These are phyloP conservation scores for Catostylus mosaicus DNA, from an alignment of 30 jellyfish, hydroid and myxozoan genomes.

Conservation along the genomic window DNA sequence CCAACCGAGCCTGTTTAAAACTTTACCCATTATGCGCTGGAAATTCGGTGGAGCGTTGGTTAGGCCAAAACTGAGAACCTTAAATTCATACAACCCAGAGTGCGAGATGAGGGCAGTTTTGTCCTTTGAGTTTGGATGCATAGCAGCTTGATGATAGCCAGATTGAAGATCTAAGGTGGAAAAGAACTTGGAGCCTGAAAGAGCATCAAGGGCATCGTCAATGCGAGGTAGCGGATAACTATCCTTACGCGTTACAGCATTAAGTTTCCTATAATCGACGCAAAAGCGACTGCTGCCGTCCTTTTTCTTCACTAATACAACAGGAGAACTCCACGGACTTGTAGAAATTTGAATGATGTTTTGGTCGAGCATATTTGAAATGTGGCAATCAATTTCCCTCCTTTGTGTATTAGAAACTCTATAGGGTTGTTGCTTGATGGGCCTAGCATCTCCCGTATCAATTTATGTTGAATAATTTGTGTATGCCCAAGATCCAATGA, in stretches of 20 bases:
- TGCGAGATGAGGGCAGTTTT: slow-evolving; percentile 59
- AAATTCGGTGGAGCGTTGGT: slow-evolving; percentile 46
- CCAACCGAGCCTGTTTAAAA: slow-evolving; percentile 43
- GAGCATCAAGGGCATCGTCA: slow-evolving; percentile 38
- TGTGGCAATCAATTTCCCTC: slow-evolving; percentile 1
- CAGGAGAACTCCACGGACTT: slow-evolving; percentile 77
- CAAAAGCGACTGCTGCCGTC: slow-evolving; percentile 64
- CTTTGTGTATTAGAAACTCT: slow-evolving; percentile 8
- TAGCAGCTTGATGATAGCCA: slow-evolving; percentile 65
- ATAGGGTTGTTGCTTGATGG: slow-evolving; percentile 32
- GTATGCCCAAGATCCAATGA: slow-evolving; percentile 27
- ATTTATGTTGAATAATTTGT: slow-evolving; percentile 11
- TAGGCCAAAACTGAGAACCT: slow-evolving; percentile 42
- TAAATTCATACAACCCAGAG: slow-evolving; percentile 39
- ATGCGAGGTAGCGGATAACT: slow-evolving; percentile 39
- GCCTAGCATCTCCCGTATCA: slow-evolving; percentile 29
- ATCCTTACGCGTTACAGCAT: slow-evolving; percentile 63
- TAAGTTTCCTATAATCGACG: slow-evolving; percentile 43
- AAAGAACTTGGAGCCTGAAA: slow-evolving; percentile 33
- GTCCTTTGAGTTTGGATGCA: slow-evolving; percentile 25
- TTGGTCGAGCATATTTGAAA: slow-evolving; percentile 23
- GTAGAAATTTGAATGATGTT: slow-evolving; percentile 24
- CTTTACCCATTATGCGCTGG: slow-evolving; percentile 52
- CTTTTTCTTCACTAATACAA: slow-evolving; percentile 55
- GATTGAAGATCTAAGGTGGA: slow-evolving; percentile 45